Evolutionary conservation across 2,113 vertebrate genomes (phyloP).

Genomic region (Otis tarda): DNA sequence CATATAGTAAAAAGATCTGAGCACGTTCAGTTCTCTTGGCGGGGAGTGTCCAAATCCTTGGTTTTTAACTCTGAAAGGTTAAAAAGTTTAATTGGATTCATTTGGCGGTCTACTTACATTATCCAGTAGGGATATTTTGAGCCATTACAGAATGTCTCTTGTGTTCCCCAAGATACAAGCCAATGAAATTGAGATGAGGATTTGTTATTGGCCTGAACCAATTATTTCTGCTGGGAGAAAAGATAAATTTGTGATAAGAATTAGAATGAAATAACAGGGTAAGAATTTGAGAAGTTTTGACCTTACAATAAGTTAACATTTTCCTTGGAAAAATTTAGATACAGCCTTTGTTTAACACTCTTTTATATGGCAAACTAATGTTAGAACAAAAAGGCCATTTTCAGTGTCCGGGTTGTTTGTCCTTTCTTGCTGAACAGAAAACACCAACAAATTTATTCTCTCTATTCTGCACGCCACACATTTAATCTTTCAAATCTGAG

Average conservation of each 20-base stretch:
- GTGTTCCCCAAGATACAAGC: neutral
- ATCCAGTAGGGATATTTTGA: neutral
- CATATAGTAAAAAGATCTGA: neutral
- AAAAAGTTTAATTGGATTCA: slow-evolving; percentile 11
- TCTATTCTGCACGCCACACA: neutral
- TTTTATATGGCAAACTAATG: neutral
- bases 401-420: neutral
- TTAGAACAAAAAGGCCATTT: neutral
- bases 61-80: neutral
- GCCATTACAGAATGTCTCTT: neutral
- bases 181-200: neutral
- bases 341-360: neutral
- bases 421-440: neutral
- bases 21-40: neutral
- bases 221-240: slow-evolving; percentile 43
- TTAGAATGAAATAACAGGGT: neutral
- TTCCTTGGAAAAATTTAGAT: neutral
- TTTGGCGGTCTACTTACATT: slow-evolving; percentile 16
- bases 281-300: neutral
- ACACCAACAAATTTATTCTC: neutral
- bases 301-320: neutral
- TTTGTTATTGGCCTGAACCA: neutral
- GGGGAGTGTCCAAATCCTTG: neutral
- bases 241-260: slow-evolving; percentile 6
- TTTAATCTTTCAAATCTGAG: neutral